phyloP scores from a whole-genome alignment of 2,113 vertebrate species.

The Rhinolophus sinicus region DNA sequence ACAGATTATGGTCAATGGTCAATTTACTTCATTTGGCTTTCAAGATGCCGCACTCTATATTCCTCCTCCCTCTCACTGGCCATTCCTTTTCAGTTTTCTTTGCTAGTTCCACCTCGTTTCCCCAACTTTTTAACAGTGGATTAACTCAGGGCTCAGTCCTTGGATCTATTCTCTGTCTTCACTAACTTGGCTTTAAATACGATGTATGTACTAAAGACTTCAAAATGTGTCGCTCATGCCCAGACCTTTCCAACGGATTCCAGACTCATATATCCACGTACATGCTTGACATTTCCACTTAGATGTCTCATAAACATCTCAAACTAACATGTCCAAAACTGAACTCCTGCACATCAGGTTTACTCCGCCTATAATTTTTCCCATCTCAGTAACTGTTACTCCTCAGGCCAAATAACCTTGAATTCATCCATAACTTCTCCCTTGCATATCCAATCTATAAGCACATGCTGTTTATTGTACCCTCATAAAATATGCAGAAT shows the following conservation, averaged over 20 bases:
- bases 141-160: not conserved
- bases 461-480: not conserved
- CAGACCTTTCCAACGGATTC: not conserved
- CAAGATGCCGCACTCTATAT: slow-evolving; percentile 38
- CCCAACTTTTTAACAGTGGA: not conserved
- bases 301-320: not conserved
- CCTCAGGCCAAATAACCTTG: not conserved
- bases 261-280: not conserved
- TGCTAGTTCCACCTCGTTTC: not conserved
- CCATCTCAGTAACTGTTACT: not conserved
- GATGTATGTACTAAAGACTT: not conserved
- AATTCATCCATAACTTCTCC: not conserved
- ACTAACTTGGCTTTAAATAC: not conserved
- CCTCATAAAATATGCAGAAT: not conserved
- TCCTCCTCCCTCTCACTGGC: not conserved
- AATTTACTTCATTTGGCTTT: slow-evolving; percentile 43
- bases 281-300: not conserved
- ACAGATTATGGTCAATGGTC: not conserved
- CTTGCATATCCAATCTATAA: slow-evolving; percentile 12
- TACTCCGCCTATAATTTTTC: not conserved
- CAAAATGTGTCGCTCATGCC: not conserved
- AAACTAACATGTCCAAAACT: slow-evolving; percentile 34
- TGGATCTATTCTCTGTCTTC: not conserved
- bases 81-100: slow-evolving; percentile 19
- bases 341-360: not conserved